Percentiles rank a stretch among this genome's conserved stretches.
Conservation (phyloP, 2,113 vertebrate species). For the Candoia aspera region DNA sequence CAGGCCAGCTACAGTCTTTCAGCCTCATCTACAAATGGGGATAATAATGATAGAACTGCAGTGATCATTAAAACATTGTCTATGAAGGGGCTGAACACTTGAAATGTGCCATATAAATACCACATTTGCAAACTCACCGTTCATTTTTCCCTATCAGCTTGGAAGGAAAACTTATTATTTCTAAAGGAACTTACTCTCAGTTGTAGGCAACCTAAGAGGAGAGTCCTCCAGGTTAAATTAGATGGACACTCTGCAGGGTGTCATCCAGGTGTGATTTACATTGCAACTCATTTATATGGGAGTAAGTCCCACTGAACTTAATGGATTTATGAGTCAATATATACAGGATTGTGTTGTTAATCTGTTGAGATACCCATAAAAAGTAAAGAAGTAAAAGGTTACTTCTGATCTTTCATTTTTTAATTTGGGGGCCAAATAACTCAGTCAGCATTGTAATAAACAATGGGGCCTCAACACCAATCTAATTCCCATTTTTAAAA, state of each 20-base stretch:
- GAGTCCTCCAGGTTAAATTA: background rate
- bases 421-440: background rate
- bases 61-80: background rate
- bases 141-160: background rate
- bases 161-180: background rate
- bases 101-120: background rate
- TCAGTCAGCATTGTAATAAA: background rate
- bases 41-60: background rate
- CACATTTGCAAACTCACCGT: background rate
- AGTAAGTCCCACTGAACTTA: background rate
- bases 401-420: background rate
- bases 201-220: background rate
- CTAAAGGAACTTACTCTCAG: background rate
- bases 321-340: background rate
- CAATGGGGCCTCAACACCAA: background rate
- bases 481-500: background rate
- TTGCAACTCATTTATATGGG: background rate
- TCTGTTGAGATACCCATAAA: background rate
- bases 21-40: background rate
- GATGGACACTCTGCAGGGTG: background rate
- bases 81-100: background rate
- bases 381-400: background rate
- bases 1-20: background rate
- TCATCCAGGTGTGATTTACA: background rate
- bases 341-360: background rate